Conservation (phyloP, 2,113 vertebrate species). For the Riparia riparia region DNA sequence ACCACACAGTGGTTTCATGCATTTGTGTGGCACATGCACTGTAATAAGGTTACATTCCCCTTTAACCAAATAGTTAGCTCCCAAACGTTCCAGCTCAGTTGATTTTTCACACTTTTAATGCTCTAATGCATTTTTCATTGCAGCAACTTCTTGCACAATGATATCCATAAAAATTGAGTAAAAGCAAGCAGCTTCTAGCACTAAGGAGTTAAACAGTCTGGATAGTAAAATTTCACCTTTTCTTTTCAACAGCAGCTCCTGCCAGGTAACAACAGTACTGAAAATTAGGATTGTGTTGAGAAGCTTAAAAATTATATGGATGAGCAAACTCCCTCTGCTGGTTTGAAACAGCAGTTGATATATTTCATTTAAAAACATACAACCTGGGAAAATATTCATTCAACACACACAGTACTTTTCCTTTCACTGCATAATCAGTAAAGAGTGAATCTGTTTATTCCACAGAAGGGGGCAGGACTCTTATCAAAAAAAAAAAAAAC, state of each 20-base stretch:
- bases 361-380: neutral
- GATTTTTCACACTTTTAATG: neutral
- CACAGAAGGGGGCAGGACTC: neutral
- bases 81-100: neutral
- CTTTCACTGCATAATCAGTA: neutral
- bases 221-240: neutral
- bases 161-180: neutral
- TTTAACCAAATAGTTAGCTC: neutral
- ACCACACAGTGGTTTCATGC: neutral
- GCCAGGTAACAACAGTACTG: neutral
- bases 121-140: neutral
- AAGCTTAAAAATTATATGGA: neutral
- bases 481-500: neutral
- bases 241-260: neutral
- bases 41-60: neutral
- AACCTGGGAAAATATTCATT: neutral
- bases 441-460: neutral
- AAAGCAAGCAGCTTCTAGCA: neutral
- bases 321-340: conserved; percentile 64
- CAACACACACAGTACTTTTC: neutral
- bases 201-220: neutral
- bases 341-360: neutral
- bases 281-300: neutral
- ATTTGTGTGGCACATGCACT: neutral
- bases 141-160: neutral